phyloP scores from a whole-genome alignment of 2,113 vertebrate genomes.

The Platanista minor region DNA sequence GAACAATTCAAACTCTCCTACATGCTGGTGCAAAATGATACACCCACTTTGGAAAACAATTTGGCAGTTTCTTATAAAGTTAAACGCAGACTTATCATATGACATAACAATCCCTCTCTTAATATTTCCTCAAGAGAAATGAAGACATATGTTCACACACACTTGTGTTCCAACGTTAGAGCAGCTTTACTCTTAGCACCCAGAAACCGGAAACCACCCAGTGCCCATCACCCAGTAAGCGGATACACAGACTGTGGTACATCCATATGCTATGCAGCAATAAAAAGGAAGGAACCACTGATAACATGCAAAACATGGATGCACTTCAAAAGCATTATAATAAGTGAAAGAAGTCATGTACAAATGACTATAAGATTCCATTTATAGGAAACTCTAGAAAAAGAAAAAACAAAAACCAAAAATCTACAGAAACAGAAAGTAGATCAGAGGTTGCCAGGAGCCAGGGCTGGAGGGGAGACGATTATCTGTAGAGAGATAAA shows the following conservation, averaged over 20 bases:
- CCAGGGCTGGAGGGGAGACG: background rate
- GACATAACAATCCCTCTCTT: background rate
- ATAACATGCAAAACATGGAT: background rate
- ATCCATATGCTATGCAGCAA: background rate
- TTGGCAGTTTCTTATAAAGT: background rate
- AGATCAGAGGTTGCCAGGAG: background rate
- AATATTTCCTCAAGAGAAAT: background rate
- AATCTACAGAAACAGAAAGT: background rate
- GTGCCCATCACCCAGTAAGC: background rate
- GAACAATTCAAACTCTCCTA: background rate
- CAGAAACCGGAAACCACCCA: background rate
- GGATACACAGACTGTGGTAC: background rate
- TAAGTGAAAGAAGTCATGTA: background rate
- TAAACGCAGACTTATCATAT: background rate
- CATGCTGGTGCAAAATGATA: background rate
- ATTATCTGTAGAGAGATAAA: background rate
- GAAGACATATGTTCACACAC: background rate
- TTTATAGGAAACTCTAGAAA: background rate
- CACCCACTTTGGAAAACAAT: background rate
- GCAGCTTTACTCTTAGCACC: background rate
- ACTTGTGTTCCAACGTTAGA: background rate
- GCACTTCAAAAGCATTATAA: background rate
- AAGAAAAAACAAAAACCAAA: background rate
- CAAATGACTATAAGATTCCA: background rate
- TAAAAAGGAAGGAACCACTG: background rate